Base-by-base conservation (phyloP, 2,113 vertebrate genomes). In the Nannospalax galili region DNA sequence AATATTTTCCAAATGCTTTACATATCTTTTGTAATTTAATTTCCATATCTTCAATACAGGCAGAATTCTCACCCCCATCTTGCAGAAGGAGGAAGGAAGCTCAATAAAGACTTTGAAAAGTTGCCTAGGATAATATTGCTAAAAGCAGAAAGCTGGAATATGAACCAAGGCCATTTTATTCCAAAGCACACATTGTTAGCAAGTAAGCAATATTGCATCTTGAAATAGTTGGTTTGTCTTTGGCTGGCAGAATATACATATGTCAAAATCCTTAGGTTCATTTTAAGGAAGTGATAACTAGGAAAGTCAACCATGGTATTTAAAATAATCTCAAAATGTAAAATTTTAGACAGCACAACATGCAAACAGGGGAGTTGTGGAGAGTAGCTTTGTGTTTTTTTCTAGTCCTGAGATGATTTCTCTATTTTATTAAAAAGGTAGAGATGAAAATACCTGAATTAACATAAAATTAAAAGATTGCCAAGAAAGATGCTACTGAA, bases 211-310 rank as follows among this genome's bases (percentile, higher is more conserved):
- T 96, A 97, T 90, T 86, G 80, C 90, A 45, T 97, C 93, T 90
- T 72, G 42, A 97, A 97, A 97, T 96, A 97, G 79, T 92, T 70
- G n/a, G 56, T 80, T 92, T 91, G 52, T 37, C 93, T 94, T 95
- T 97, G 97, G 96, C 94, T 97, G 89, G 85, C 87, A 96, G 95
- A 95, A 96, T 86, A 95, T 64, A 81, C 93, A 97, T 97, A 95
- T 96, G 97, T 93, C 93, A 96, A 94, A 91, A 65, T 77, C 95
- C 95, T 84, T 75, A 77, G 95, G 72, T 84, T 95, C 81, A 91
- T 97, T 95, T 95, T 93, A 77, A 91, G 89, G 75, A 97, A 95
- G 73, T 86, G 62, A 74, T 93, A 97, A 88, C 81, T 74, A 72
- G 28, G 62, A 7, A 93, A 96, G 42, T 80, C 79, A 87, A 58